Base-by-base conservation (phyloP, 2,888 invertebrate species). In the Carpatolechia fugitivella region DNA sequence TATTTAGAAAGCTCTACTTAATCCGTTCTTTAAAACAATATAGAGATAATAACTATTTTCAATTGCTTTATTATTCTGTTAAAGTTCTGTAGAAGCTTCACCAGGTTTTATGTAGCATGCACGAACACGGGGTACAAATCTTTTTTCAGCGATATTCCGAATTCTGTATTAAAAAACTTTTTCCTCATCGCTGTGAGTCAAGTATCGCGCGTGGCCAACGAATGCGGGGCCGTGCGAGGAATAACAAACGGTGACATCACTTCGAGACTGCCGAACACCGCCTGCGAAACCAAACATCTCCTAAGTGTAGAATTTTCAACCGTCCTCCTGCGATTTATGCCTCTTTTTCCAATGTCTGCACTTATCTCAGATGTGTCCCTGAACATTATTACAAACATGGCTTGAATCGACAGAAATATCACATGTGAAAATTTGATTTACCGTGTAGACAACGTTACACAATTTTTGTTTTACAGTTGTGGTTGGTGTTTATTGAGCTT, bases 231-330 rank as follows among this genome's bases (percentile, higher is more conserved):
- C 71, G 70, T 71, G 76, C 70, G 66, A 76, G 70, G 81, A 82
- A 85, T 88, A 87, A 86, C 79, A 81, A 84, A 80, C 76, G 81
- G 77, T 86, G 82, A 86, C 87, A 85, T 85, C 86, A 86, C 80
- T 82, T 69, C 72, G 67, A 72, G 73, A 72, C 73, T 69, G 67
- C 67, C 65, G 62, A 68, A 66, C 67, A 66, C 64, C 66, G 61
- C 67, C 73, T 70, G 70, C 72, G 66, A 72, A 72, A 73, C 70
- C 63, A 64, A 68, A 63, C 70, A 65, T 60, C 59, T 61, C 31
- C 8, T 52, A 54, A 59, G 60, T 60, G 59, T 60, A 62, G 66
- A 56, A 76, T 67, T 65, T 63, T 70, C 64, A 68, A 73, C 74
- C 63, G 60, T 73, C 60, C 40, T 58, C 31, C 11, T 54, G 48